Evolutionary conservation across 2,797 vertebrate species (phyloP).

Genomic region (Nannoperca obscura): DNA sequence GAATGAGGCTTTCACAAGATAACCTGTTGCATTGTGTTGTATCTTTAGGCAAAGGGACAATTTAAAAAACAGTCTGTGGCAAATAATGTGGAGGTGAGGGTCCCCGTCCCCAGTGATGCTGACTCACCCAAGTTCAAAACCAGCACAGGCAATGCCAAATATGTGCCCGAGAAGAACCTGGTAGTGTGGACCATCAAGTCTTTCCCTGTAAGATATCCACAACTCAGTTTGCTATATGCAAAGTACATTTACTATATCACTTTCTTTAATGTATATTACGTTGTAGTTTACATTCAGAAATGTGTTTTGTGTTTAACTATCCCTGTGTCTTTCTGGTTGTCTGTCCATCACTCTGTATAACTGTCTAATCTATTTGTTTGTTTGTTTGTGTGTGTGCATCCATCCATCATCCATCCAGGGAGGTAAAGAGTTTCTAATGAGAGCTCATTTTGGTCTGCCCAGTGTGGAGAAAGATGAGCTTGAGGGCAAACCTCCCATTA

Average conservation of each 20-base stretch:
- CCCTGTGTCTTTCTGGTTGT: background rate
- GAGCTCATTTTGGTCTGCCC: slow-evolving; percentile 94
- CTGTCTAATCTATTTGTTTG: slow-evolving; percentile 1
- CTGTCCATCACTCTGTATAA: background rate
- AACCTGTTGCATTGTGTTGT: slow-evolving; percentile 5
- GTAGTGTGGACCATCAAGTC: slow-evolving; percentile 96
- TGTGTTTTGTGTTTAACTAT: background rate
- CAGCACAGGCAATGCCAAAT: slow-evolving; percentile 91
- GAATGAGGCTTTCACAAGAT: background rate
- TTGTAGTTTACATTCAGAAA: background rate
- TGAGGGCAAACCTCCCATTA: slow-evolving; percentile 93
- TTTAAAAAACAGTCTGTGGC: slow-evolving; percentile 98
- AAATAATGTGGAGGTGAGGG: slow-evolving; percentile 92
- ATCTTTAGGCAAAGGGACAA: slow-evolving; percentile 92
- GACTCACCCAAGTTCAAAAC: slow-evolving; percentile 96
- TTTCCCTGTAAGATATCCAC: slow-evolving; percentile 88
- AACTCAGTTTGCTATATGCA: background rate
- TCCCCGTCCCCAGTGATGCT: slow-evolving; percentile 95
- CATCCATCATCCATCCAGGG: slow-evolving; percentile 78
- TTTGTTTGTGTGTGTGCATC: slow-evolving; percentile 16
- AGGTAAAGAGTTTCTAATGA: slow-evolving; percentile 94
- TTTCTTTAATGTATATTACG: background rate
- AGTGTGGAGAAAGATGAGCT: slow-evolving; percentile 93
- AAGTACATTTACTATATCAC: background rate
- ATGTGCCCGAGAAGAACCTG: slow-evolving; percentile 92